Evolutionary conservation across 2,797 vertebrate genomes (phyloP), one percentile per base, ranked within the genome.

Genomic region (Florisuga fusca): DNA sequence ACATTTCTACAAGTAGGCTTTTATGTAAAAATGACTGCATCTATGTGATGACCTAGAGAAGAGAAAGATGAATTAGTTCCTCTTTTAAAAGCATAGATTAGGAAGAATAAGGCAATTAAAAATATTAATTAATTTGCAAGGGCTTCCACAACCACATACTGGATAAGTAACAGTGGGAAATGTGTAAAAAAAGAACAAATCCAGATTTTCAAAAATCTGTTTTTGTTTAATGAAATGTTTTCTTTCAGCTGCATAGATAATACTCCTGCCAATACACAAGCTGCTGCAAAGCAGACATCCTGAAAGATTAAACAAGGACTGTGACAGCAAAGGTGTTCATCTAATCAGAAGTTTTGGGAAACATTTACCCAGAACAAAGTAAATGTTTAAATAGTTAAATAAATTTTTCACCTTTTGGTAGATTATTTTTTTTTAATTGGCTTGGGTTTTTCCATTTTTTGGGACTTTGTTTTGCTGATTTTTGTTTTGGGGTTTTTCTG

Each of bases 11-110:
- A 46, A 34, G 20, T 9, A 64, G 46, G 34, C 55, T 89, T 64
- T 81, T n/a, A 81, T 16, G 33, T 76, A 84, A 87, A 92, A 84
- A 83, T 73, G 3, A 68, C 22, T 69, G 51, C 51, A 76, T 61
- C 19, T 6, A 21, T 23, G 12, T 18, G 50, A 73, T 6, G 33
- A 34, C 26, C 80, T 66, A 3, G 11, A 81, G 62, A 85, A 15
- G 19, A 85, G 73, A 62, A 11, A 10, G 55, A 67, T 45, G 1
- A 73, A 21, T 46, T 46, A 10, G 38, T n/a, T 76, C 13, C 22
- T 67, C 13, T 55, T 77, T 55, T 63, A 33, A 90, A 83, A 59
- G 34, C 5, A 16, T 7, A 5, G 45, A 43, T 64, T 50, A 74
- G 77, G 13, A 80, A 55, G 19, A 84, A 45, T 7, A 93, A 50